phyloP scores from a whole-genome alignment of 2,797 vertebrate genomes.

The Paedocypris micromegethes region DNA sequence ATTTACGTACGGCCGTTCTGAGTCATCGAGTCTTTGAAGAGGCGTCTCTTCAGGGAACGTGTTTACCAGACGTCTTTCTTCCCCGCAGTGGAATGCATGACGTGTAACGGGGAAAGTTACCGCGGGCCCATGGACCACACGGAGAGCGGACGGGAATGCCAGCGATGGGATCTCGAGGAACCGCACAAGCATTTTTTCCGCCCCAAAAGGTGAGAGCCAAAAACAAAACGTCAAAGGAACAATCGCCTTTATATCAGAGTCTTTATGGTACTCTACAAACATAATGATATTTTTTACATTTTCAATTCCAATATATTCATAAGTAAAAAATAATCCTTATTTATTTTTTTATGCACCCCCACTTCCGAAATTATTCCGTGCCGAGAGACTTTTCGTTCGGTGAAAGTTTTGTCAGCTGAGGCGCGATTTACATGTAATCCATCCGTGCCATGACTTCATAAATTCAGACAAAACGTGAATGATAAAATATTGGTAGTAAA shows the following conservation, averaged over 20 bases:
- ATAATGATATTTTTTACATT: too few relatives aligned
- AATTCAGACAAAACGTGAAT: too few relatives aligned
- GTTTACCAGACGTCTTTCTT: conserved; percentile 47
- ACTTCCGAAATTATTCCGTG: too few relatives aligned
- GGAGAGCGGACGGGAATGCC: conserved; percentile 88
- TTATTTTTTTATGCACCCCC: too few relatives aligned
- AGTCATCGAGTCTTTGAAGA: conserved; percentile 37
- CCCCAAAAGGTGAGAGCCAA: conserved; percentile 75
- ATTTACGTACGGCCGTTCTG: conserved; percentile 16
- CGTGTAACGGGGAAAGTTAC: conserved; percentile 92
- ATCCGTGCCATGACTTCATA: too few relatives aligned
- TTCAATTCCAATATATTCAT: too few relatives aligned
- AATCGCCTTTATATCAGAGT: background rate
- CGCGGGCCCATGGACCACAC: conserved; percentile 96
- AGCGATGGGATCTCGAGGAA: conserved; percentile 92
- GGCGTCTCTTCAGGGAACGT: conserved; percentile 25
- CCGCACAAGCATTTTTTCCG: conserved; percentile 91
- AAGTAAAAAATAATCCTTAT: too few relatives aligned
- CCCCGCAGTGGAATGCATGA: conserved; percentile 86
- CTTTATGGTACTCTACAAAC: background rate
- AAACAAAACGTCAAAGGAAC: background rate
- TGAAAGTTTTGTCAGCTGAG: too few relatives aligned
- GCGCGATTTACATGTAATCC: too few relatives aligned
- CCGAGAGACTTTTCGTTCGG: too few relatives aligned
- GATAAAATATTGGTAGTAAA: too few relatives aligned